Conservation (phyloP, 2,113 vertebrate species). For the Gymnocephalus cernua region DNA sequence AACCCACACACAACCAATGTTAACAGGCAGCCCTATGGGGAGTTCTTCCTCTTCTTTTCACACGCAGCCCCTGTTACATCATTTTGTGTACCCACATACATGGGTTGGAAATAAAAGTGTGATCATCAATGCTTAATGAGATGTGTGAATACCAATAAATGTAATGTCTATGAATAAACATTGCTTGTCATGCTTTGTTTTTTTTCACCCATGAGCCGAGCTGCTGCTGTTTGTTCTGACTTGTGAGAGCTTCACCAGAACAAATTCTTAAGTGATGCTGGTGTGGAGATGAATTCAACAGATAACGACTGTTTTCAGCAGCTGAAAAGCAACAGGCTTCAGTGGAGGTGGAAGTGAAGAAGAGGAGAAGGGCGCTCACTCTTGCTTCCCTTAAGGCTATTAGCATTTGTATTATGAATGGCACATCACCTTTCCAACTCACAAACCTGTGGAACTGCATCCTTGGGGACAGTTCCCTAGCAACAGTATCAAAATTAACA, state of each 20-base stretch:
- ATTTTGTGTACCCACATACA: constrained; percentile 30
- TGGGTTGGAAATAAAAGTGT: constrained; percentile 17
- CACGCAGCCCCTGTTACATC: constrained; percentile 26
- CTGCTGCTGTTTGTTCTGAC: constrained; percentile 50
- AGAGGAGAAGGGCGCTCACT: constrained; percentile 22
- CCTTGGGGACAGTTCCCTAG: constrained; percentile 80
- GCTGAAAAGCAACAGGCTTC: constrained; percentile 44
- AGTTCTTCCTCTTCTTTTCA: constrained; percentile 26
- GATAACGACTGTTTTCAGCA: constrained; percentile 60
- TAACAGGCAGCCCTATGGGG: constrained; percentile 38
- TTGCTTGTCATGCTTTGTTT: constrained; percentile 28
- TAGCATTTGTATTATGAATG: constrained; percentile 73
- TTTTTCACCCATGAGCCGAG: constrained; percentile 20
- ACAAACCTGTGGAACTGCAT: constrained; percentile 59
- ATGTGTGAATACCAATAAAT: constrained; percentile 63
- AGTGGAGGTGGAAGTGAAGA: constrained; percentile 29
- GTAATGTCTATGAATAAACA: constrained; percentile 57
- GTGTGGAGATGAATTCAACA: constrained; percentile 29
- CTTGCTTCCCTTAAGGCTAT: constrained; percentile 74
- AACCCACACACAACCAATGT: constrained; percentile 31
- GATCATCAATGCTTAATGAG: constrained; percentile 64
- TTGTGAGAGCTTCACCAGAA: constrained; percentile 31
- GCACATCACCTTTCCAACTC: constrained; percentile 58
- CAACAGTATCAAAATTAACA: constrained; percentile 79
- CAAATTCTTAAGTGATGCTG: neutral